These are phyloP conservation scores for Teleogryllus occipitalis DNA, from an alignment of 1,140 invertebrate species.

Conservation along the genomic window DNA sequence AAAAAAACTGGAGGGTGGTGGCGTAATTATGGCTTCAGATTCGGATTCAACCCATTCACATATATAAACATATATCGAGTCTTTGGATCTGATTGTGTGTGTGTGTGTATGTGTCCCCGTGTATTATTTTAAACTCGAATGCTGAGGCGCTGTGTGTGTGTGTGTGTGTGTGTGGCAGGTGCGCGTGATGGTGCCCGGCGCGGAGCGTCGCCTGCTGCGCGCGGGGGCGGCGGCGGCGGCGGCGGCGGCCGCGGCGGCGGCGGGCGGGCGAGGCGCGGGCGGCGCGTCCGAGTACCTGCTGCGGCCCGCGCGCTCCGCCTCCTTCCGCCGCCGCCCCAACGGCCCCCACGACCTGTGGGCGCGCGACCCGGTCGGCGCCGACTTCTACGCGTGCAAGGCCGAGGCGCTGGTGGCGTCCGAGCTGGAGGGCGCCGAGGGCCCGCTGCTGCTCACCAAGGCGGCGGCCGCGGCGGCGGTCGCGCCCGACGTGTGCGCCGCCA, in stretches of 20 bases:
- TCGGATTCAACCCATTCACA: too few species aligned
- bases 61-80: too few species aligned
- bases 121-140: too few species aligned
- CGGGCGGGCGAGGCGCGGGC: slow-evolving; percentile 35
- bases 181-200: slow-evolving; percentile 53
- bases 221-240: background rate
- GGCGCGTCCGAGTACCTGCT: background rate
- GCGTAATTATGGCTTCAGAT: too few species aligned
- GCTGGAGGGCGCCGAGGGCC: slow-evolving; percentile 25
- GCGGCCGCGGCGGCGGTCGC: slow-evolving; percentile 9
- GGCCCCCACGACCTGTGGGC: background rate
- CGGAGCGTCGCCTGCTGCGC: slow-evolving; percentile 45
- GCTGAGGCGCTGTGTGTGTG: too few species aligned
- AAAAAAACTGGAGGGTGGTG: too few species aligned
- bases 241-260: slow-evolving; percentile 41
- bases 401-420: slow-evolving; percentile 23
- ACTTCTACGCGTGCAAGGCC: background rate
- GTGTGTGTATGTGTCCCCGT: too few species aligned
- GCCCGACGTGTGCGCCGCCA: slow-evolving; percentile 25
- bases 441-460: slow-evolving; percentile 9
- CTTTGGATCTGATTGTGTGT: too few species aligned
- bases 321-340: background rate
- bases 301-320: background rate
- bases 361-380: background rate
- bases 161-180: slow-evolving; percentile 23